phyloP scores from a whole-genome alignment of 1,140 invertebrate genomes.

The Papilio xuthus region DNA sequence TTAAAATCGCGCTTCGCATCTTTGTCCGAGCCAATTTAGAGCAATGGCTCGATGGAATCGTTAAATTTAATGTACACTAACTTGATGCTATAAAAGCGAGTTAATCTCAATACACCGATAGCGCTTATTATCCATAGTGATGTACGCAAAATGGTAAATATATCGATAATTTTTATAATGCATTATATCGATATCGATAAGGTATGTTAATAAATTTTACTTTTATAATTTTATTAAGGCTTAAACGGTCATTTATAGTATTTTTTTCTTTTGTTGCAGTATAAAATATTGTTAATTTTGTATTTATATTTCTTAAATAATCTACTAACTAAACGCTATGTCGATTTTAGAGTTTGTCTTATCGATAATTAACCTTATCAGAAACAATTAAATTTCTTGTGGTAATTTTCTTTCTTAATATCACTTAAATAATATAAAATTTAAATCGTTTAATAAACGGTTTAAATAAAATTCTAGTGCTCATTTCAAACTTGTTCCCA shows the following conservation, averaged over 20 bases:
- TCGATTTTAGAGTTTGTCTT: too few species aligned
- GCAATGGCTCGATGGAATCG: slow-evolving; percentile 70
- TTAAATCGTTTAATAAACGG: neutral
- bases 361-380: too few species aligned
- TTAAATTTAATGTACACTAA: slow-evolving; percentile 80
- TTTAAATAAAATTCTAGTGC: neutral
- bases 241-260: too few species aligned
- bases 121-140: slow-evolving; percentile 73
- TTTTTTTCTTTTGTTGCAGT: too few species aligned
- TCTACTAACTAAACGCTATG: too few species aligned
- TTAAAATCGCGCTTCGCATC: slow-evolving; percentile 60
- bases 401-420: too few species aligned
- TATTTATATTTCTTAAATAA: too few species aligned
- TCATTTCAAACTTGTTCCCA: slow-evolving; percentile 34
- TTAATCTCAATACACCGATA: slow-evolving; percentile 81
- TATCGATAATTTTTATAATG: slow-evolving; percentile 35
- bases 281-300: too few species aligned
- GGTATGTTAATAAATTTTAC: too few species aligned
- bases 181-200: slow-evolving; percentile 34
- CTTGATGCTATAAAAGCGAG: slow-evolving; percentile 75
- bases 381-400: too few species aligned
- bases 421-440: neutral
- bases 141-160: slow-evolving; percentile 36
- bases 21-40: slow-evolving; percentile 72
- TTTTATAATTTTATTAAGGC: too few species aligned